Percentiles rank a stretch among this genome's conserved stretches.
Conservation (phyloP, 1,140 invertebrate genomes). For the Euwallacea fornicatus region DNA sequence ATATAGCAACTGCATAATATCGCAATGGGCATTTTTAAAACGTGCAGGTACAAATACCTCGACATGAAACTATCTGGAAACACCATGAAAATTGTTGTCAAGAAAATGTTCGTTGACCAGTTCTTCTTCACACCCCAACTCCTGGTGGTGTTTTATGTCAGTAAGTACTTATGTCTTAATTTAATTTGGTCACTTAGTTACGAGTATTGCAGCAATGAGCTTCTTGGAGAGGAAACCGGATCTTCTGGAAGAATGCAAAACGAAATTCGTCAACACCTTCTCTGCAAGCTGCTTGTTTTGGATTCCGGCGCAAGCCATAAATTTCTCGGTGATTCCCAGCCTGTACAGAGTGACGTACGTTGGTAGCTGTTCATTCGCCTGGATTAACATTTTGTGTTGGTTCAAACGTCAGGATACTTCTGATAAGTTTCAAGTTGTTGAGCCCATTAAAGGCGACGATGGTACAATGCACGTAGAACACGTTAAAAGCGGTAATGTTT, state of each 20-base stretch:
- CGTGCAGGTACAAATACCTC: constrained; percentile 74
- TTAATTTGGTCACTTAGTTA: neutral
- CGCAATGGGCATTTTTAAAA: neutral
- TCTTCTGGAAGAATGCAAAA: constrained; percentile 66
- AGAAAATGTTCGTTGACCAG: constrained; percentile 77
- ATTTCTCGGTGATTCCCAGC: constrained; percentile 62
- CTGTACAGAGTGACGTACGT: constrained; percentile 44
- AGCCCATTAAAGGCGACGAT: no score
- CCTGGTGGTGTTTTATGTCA: constrained; percentile 68
- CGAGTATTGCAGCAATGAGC: constrained; percentile 65
- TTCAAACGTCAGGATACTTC: constrained; percentile 34
- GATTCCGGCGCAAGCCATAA: constrained; percentile 75
- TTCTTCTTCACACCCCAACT: constrained; percentile 73
- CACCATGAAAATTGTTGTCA: constrained; percentile 62
- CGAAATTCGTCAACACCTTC: constrained; percentile 75
- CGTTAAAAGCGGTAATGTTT: neutral
- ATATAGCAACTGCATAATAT: neutral
- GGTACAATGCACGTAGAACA: neutral
- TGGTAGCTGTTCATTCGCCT: constrained; percentile 43
- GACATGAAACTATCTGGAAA: constrained; percentile 70
- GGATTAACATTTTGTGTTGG: constrained; percentile 44
- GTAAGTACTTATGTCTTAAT: constrained; percentile 55
- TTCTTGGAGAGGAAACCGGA: constrained; percentile 69
- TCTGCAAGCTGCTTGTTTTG: constrained; percentile 74
- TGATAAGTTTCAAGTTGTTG: neutral